phyloP scores from a whole-genome alignment of 2,797 vertebrate species.

The Anguilla obscura region DNA sequence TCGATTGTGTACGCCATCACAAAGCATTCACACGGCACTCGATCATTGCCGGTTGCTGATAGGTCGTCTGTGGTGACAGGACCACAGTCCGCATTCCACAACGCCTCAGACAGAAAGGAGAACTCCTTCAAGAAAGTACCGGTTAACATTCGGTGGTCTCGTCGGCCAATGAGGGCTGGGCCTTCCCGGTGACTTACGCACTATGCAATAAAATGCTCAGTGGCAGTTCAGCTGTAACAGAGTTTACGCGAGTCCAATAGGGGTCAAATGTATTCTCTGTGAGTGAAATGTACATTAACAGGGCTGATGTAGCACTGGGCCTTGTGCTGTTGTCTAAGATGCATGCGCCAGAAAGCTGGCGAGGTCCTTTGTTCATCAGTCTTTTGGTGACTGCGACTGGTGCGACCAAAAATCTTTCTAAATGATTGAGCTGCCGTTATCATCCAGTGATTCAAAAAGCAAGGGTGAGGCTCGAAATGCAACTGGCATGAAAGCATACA shows the following conservation, averaged over 20 bases:
- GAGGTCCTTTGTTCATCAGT: no score
- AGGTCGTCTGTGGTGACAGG: neutral
- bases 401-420: no score
- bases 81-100: neutral
- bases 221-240: neutral
- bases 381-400: no score
- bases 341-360: no score
- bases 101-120: neutral
- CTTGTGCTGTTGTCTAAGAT: no score
- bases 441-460: no score
- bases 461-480: no score
- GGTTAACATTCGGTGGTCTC: neutral
- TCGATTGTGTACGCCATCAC: neutral
- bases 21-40: neutral
- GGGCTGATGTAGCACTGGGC: no score
- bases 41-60: neutral
- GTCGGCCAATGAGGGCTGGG: neutral
- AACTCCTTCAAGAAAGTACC: neutral
- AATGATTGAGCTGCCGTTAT: no score
- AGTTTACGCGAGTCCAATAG: neutral
- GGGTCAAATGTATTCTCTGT: neutral
- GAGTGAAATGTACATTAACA: neutral
- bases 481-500: neutral
- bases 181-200: neutral
- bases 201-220: neutral